phyloP scores from a whole-genome alignment of 2,888 invertebrate species.

The Willowsia nigromaculata region DNA sequence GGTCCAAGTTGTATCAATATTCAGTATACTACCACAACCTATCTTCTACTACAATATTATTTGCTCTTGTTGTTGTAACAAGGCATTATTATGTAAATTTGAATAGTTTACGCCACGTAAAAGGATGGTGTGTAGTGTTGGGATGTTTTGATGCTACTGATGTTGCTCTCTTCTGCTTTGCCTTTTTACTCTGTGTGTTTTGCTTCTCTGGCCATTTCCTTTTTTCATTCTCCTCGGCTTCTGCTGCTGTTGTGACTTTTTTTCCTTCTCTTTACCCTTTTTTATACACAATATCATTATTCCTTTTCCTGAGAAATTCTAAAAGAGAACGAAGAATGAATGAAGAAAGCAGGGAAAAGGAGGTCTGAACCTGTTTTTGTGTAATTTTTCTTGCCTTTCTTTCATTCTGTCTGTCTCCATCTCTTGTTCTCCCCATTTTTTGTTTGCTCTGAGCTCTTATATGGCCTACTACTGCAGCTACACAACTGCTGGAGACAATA shows the following conservation, averaged over 20 bases:
- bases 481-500: conserved; percentile 73
- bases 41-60: not conserved
- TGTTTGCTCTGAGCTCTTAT: conserved; percentile 68
- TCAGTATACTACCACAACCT: not conserved
- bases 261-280: not conserved
- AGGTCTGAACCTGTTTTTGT: conserved; percentile 54
- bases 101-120: conserved; percentile 79
- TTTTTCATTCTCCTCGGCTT: conserved; percentile 25
- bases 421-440: conserved; percentile 69
- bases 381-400: conserved; percentile 46
- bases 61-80: conserved; percentile 71
- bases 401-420: conserved; percentile 44
- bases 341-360: conserved; percentile 44
- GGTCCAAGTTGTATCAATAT: not conserved
- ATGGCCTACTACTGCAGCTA: not conserved
- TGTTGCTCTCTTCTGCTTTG: not conserved
- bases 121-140: conserved; percentile 74
- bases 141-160: conserved; percentile 62
- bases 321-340: conserved; percentile 3
- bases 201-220: conserved; percentile 53
- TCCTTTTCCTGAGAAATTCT: conserved; percentile 46
- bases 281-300: conserved; percentile 16
- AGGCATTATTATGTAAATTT: conserved; percentile 79
- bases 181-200: not conserved
- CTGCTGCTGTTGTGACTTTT: conserved; percentile 7